These are phyloP conservation scores for Scomber colias DNA, from an alignment of 2,113 vertebrate species.

Conservation along the genomic window DNA sequence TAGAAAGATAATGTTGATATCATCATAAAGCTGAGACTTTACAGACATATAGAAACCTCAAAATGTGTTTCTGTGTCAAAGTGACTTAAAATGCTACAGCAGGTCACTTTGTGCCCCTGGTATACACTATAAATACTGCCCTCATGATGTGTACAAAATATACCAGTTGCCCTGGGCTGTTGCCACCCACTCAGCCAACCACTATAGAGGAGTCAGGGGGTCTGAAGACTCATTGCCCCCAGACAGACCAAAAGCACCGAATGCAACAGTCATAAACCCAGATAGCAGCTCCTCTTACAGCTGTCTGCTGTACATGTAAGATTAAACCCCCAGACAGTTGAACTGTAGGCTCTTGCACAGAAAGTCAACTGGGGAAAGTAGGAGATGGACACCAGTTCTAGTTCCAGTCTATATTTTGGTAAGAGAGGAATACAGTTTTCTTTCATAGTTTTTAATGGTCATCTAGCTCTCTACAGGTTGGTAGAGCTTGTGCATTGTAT, in stretches of 20 bases:
- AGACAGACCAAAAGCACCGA: slow-evolving; percentile 29
- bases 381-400: slow-evolving; percentile 51
- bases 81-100: too few relatives aligned
- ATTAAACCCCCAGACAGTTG: slow-evolving; percentile 60
- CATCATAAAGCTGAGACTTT: too few relatives aligned
- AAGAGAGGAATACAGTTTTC: slow-evolving; percentile 10
- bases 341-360: slow-evolving; percentile 13
- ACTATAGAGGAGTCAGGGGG: slow-evolving; percentile 22
- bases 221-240: slow-evolving; percentile 29
- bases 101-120: too few relatives aligned
- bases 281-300: slow-evolving; percentile 68
- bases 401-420: slow-evolving; percentile 59
- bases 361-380: slow-evolving; percentile 30
- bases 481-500: not conserved
- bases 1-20: too few relatives aligned
- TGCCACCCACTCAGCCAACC: slow-evolving; percentile 15
- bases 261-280: slow-evolving; percentile 44
- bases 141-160: not conserved
- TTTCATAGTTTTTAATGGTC: not conserved
- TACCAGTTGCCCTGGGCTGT: slow-evolving; percentile 12
- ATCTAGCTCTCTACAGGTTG: not conserved
- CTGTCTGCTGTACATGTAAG: slow-evolving; percentile 67
- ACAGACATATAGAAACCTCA: too few relatives aligned
- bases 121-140: not conserved
- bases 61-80: too few relatives aligned